These are phyloP conservation scores for Nilaparvata lugens DNA, from an alignment of 1,140 invertebrate species.

Conservation along the genomic window DNA sequence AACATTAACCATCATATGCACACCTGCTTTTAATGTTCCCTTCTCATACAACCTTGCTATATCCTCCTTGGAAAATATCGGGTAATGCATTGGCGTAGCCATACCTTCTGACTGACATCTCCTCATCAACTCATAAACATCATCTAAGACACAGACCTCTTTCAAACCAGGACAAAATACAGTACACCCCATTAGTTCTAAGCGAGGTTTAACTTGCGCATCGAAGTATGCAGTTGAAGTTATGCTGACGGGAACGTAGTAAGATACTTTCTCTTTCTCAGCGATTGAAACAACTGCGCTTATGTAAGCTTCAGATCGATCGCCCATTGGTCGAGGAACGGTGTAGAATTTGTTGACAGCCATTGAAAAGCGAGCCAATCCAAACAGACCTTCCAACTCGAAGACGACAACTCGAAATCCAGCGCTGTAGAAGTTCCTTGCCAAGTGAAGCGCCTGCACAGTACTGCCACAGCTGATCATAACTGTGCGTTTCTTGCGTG, in stretches of 20 bases:
- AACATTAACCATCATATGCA: constrained; percentile 58
- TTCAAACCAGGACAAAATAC: constrained; percentile 62
- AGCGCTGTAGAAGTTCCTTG: constrained; percentile 66
- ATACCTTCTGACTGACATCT: constrained; percentile 52
- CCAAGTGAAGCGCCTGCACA: constrained; percentile 65
- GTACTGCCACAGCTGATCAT: constrained; percentile 75
- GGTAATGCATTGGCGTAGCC: constrained; percentile 50
- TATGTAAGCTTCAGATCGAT: constrained; percentile 58
- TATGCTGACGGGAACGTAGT: constrained; percentile 66
- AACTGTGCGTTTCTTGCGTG: constrained; percentile 55
- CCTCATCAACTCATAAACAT: constrained; percentile 57
- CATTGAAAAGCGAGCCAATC: constrained; percentile 61
- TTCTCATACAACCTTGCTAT: constrained; percentile 56
- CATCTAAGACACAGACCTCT: constrained; percentile 60
- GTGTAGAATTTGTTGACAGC: constrained; percentile 68
- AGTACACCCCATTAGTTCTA: constrained; percentile 64
- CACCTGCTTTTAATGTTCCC: constrained; percentile 48
- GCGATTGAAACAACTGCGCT: constrained; percentile 63
- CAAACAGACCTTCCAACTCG: constrained; percentile 64
- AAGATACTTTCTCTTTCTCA: constrained; percentile 55
- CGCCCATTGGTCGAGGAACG: constrained; percentile 54
- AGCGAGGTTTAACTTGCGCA: constrained; percentile 62
- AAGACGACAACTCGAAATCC: constrained; percentile 67
- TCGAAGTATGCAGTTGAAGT: constrained; percentile 67
- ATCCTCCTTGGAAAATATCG: constrained; percentile 53